Evolutionary conservation across 2,888 invertebrate genomes (phyloP).

Genomic region (Parapristionchus giblindavisi): DNA sequence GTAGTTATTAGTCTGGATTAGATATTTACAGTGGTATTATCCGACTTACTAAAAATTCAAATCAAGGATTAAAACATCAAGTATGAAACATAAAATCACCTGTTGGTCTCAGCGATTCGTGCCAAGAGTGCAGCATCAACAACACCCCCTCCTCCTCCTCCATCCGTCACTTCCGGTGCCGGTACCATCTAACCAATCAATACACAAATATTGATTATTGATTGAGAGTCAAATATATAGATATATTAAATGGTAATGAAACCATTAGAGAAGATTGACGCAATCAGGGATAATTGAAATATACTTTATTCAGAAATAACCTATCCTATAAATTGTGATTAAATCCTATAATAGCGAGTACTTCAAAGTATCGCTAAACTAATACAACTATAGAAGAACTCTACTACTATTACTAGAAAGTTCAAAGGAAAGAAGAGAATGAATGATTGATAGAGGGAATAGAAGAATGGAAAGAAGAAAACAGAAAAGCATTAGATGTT

Average conservation of each 20-base stretch:
- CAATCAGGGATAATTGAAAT: background rate
- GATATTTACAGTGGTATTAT: background rate
- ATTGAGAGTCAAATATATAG: background rate
- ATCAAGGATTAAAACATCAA: too few relatives aligned
- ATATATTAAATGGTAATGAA: slow-evolving; percentile 2
- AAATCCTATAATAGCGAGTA: background rate
- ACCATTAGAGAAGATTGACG: background rate
- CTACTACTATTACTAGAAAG: too few relatives aligned
- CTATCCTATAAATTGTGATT: background rate
- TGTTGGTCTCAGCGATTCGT: slow-evolving; percentile 32
- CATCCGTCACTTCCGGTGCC: slow-evolving; percentile 18
- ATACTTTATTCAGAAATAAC: background rate
- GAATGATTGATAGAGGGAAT: background rate
- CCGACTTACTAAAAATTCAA: background rate
- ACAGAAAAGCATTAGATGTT: background rate
- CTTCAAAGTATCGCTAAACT: slow-evolving; percentile 2
- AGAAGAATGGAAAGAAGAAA: slow-evolving; percentile 5
- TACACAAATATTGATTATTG: background rate
- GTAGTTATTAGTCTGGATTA: background rate
- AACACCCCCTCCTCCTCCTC: background rate
- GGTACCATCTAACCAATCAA: slow-evolving; percentile 9
- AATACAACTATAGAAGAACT: background rate
- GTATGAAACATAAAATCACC: too few relatives aligned
- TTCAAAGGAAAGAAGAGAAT: background rate
- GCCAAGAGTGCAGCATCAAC: slow-evolving; percentile 27